phyloP scores from a whole-genome alignment of 2,888 invertebrate genomes.

The Eupeodes luniger region DNA sequence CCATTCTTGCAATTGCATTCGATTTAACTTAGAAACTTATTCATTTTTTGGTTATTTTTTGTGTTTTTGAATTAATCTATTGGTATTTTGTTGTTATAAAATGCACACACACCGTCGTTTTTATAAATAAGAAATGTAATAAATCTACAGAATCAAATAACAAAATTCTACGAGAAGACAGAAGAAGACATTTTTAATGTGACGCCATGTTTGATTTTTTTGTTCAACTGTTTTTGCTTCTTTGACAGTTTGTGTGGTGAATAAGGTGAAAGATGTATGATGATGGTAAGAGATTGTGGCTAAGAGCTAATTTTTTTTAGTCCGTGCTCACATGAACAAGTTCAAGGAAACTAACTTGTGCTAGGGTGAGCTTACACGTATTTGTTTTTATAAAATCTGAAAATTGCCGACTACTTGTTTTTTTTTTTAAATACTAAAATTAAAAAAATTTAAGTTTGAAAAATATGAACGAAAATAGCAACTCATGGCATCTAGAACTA shows the following conservation, averaged over 20 bases:
- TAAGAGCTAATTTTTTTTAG: slow-evolving; percentile 35
- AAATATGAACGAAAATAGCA: no score
- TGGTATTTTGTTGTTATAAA: slow-evolving; percentile 44
- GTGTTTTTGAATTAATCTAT: slow-evolving; percentile 60
- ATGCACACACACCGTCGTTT: slow-evolving; percentile 64
- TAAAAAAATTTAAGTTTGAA: no score
- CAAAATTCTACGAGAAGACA: slow-evolving; percentile 74
- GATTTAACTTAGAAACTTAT: slow-evolving; percentile 67
- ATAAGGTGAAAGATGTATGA: background rate
- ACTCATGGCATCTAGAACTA: no score
- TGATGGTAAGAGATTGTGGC: slow-evolving; percentile 29
- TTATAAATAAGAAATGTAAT: slow-evolving; percentile 68
- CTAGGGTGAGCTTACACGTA: no score
- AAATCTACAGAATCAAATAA: slow-evolving; percentile 73
- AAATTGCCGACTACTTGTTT: no score
- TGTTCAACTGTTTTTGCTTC: slow-evolving; percentile 45
- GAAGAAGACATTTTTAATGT: slow-evolving; percentile 77
- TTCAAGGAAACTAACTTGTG: no score
- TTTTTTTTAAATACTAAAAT: no score
- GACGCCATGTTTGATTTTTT: slow-evolving; percentile 81
- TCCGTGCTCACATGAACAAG: background rate
- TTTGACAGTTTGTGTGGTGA: slow-evolving; percentile 63
- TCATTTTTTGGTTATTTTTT: slow-evolving; percentile 58
- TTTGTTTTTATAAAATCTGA: no score
- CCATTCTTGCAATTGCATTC: slow-evolving; percentile 84